These are phyloP conservation scores for Drosophila niveifrons DNA, from an alignment of 2,888 invertebrate genomes.

Conservation along the genomic window DNA sequence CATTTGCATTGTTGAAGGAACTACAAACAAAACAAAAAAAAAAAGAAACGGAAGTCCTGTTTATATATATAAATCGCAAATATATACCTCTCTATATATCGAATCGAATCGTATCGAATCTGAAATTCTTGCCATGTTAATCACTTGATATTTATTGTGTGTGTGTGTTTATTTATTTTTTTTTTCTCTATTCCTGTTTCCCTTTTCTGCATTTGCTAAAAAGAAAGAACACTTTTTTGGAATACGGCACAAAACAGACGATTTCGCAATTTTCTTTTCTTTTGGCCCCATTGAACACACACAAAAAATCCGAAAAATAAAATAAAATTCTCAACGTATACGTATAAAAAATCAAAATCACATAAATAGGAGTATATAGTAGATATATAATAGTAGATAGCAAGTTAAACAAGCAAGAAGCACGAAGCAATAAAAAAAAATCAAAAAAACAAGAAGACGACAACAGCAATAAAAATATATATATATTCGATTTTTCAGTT, in stretches of 20 bases:
- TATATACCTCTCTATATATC: not conserved
- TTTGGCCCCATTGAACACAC: conserved; percentile 51
- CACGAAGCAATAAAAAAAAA: too few relatives aligned
- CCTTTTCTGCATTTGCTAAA: conserved; percentile 36
- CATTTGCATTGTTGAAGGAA: conserved; percentile 56
- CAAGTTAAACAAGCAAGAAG: too few relatives aligned
- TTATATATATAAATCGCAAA: not conserved
- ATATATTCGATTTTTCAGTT: conserved; percentile 45
- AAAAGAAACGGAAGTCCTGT: conserved; percentile 18
- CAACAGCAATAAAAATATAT: conserved; percentile 11
- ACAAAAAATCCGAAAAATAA: conserved; percentile 30
- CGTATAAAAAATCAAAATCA: not conserved
- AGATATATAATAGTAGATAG: too few relatives aligned
- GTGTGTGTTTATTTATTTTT: conserved; percentile 42
- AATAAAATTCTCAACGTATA: conserved; percentile 12
- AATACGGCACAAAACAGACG: conserved; percentile 8
- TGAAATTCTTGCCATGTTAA: conserved; percentile 48
- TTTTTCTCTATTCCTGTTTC: conserved; percentile 33
- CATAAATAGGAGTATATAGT: not conserved
- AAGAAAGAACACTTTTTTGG: conserved; percentile 15
- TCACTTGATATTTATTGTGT: conserved; percentile 53
- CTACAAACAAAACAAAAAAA: not conserved
- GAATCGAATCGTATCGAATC: not conserved
- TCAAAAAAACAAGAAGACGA: not conserved
- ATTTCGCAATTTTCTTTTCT: conserved; percentile 32